phyloP scores from a whole-genome alignment of 53 echinoderm and acorn worm species.

The Glandiceps talaboti region DNA sequence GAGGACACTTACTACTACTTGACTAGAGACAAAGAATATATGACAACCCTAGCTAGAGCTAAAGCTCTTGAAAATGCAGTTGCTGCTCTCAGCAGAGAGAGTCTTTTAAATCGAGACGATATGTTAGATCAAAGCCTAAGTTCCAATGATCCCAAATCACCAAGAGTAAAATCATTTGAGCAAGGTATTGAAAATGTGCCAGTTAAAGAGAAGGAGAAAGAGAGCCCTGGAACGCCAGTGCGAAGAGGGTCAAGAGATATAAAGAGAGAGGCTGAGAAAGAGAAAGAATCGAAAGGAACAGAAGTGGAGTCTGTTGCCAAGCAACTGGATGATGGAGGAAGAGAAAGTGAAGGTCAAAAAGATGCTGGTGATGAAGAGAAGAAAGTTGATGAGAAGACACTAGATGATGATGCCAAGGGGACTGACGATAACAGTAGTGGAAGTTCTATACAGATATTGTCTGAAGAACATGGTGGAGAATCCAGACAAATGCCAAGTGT shows the following conservation, averaged over 20 bases:
- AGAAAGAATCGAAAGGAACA: background rate
- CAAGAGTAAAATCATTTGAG: background rate
- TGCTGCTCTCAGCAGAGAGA: background rate
- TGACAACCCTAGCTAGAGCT: background rate
- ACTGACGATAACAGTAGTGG: constrained; percentile 24
- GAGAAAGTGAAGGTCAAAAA: background rate
- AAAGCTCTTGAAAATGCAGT: background rate
- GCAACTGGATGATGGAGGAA: background rate
- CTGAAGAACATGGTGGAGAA: constrained; percentile 28
- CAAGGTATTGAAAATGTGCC: background rate
- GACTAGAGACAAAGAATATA: constrained; percentile 46
- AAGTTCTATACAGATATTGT: constrained; percentile 49
- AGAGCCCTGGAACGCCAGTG: background rate
- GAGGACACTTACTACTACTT: constrained; percentile 75
- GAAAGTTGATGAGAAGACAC: background rate
- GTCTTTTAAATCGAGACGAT: background rate
- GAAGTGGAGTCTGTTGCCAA: background rate
- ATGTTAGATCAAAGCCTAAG: background rate
- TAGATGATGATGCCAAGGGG: background rate
- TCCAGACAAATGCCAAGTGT: background rate
- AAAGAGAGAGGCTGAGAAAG: background rate
- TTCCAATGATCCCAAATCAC: background rate
- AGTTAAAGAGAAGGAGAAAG: background rate
- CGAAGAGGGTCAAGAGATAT: background rate
- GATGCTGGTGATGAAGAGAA: background rate